These are phyloP conservation scores for Epirrita christyi DNA, from an alignment of 2,888 invertebrate species.

Conservation along the genomic window DNA sequence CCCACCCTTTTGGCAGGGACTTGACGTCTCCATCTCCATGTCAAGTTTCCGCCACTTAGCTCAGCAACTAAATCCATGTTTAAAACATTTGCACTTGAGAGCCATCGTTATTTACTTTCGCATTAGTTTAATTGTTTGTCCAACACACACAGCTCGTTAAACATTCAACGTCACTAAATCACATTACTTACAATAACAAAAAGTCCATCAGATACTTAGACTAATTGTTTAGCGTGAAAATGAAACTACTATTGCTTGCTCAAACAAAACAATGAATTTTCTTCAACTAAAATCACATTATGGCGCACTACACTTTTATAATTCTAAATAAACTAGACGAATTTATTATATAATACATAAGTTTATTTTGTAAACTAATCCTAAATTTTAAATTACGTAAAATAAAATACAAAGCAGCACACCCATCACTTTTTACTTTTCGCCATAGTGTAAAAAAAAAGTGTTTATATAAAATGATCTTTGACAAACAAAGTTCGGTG, in stretches of 20 bases:
- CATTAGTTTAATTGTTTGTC: constrained; percentile 14
- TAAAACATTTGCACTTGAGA: constrained; percentile 46
- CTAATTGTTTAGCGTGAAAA: constrained; percentile 39
- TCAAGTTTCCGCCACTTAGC: constrained; percentile 47
- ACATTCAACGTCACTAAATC: constrained; percentile 5
- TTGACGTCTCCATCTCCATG: constrained; percentile 65
- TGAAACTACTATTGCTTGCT: constrained; percentile 7
- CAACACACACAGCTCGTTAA: constrained; percentile 2
- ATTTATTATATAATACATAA: constrained; percentile 3
- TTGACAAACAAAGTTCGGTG: constrained; percentile 22
- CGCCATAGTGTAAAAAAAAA: constrained; percentile 61
- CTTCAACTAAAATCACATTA: background rate
- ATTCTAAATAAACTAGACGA: constrained; percentile 8
- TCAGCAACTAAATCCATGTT: constrained; percentile 62
- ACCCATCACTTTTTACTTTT: constrained; percentile 75
- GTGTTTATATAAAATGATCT: background rate
- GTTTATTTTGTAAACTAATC: constrained; percentile 14
- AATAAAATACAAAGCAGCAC: constrained; percentile 73
- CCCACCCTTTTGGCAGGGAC: constrained; percentile 80
- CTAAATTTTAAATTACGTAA: constrained; percentile 30
- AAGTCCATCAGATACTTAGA: constrained; percentile 31
- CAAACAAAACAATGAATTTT: constrained; percentile 16
- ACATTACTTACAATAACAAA: constrained; percentile 20
- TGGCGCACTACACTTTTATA: background rate
- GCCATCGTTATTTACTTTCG: constrained; percentile 47